Base-by-base conservation (phyloP, 1,140 invertebrate species). In the Cryptotermes secundus region DNA sequence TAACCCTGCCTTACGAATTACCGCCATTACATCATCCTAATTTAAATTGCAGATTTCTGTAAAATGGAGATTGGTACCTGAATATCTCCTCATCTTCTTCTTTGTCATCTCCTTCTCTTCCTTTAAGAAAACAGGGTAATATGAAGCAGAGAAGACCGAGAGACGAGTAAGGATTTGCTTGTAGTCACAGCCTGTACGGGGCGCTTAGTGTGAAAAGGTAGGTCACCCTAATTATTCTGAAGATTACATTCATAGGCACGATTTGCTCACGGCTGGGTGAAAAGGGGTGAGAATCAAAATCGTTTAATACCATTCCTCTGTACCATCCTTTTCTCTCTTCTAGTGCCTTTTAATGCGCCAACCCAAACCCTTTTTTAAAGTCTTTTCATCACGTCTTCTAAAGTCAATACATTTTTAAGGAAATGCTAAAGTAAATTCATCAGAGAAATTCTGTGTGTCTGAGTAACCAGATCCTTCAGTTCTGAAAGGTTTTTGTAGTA, bases 31-130 rank as follows among this genome's bases (percentile, higher is more conserved):
- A n/a, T 59, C 53, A 59, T 4, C 53, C 59, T 72, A 72, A 72
- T 72, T 31, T 72, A 72, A 72, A 72, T 72, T 72, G 59, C 59
- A 72, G 59, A 72, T 72, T 72, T 72, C 59, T 31, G n/a, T 72
- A 72, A 72, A 72, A 72, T 72, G 59, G 26, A 14, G 59, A 26
- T 14, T 31, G 59, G 59, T 72, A 31, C 59, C 59, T 72, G 59
- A 26, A 26, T 59, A 19, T 16, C 53, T 31, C 59, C 9, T n/a
- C n/a, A n/a, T n/a, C n/a, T n/a, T n/a, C n/a, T n/a, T n/a, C n/a
- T n/a, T n/a, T n/a, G n/a, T n/a, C n/a, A n/a, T n/a, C n/a, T n/a
- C n/a, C n/a, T n/a, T n/a, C n/a, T 72, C 59, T n/a, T 10, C 59
- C 59, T 72, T 72, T 72, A n/a, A 26, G 26, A 72, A 72, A 72